Base-by-base conservation (phyloP, 2,888 invertebrate species). In the Eupithecia tripunctaria region DNA sequence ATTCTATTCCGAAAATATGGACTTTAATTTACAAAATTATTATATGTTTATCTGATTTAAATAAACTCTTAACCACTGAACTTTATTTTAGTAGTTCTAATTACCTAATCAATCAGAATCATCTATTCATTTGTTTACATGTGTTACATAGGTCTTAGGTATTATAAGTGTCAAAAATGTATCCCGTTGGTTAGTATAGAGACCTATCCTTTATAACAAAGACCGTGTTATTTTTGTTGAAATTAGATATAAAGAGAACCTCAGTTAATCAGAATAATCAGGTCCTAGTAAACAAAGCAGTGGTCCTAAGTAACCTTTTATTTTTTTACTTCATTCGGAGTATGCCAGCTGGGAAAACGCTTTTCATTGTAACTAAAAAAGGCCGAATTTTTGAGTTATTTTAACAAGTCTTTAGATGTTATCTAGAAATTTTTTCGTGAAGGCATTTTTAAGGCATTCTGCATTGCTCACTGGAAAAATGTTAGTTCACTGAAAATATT, bases 341-440 rank as follows among this genome's bases (percentile, higher is more conserved):
- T 21, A 51, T 51, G 21, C 21, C 21, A 51, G 3, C 43, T 43
- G n/a, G 12, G 51, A 47, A 47, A 47, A 47, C 14, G 38, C 38
- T 41, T n/a, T 14, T 4, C 38, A 47, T 47, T 47, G n/a, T 47
- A 47, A n/a, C n/a, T 85, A 85, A 1, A 32, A 4, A 32, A 32
- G 32, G 32, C 63, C 59, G 62, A 14, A 47, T 38, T 68, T 74
- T 69, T 51, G 43, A 71, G 69, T 69, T 59, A 74, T 72, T 74
- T 64, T 71, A 74, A 74, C 38, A 56, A 69, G 69, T 67, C 63
- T 12, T 29, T 21, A 68, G 71, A 74, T 71, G 2, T 12, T 71
- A 74, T 74, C 74, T 14, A 51, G 47, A 59, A 51, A 60, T 38
- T 38, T 67, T 51, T 59, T 63, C 18, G 10, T 60, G 36, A 25